These are phyloP conservation scores for Petrophora chlorosata DNA, from an alignment of 2,888 invertebrate species.

Conservation along the genomic window DNA sequence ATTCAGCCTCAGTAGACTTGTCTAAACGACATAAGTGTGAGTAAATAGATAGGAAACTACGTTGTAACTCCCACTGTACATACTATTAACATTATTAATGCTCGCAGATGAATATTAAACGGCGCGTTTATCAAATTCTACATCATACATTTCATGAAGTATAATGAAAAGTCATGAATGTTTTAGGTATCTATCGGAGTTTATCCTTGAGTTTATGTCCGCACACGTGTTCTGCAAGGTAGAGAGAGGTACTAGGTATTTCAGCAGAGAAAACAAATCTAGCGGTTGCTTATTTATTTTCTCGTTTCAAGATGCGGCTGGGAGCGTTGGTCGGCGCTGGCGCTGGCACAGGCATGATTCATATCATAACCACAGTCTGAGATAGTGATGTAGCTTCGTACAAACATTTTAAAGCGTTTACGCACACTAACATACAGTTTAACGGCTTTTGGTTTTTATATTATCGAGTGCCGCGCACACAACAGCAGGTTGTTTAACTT, in stretches of 20 bases:
- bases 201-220: slow-evolving; percentile 24
- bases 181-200: slow-evolving; percentile 28
- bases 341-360: slow-evolving; percentile 56
- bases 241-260: slow-evolving; percentile 33
- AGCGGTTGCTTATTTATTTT: slow-evolving; percentile 51
- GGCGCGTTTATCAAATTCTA: slow-evolving; percentile 9
- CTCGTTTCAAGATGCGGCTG: slow-evolving; percentile 49
- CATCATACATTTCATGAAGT: slow-evolving; percentile 6
- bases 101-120: slow-evolving; percentile 17
- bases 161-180: slow-evolving; percentile 31
- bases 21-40: slow-evolving; percentile 13
- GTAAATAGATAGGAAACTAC: slow-evolving; percentile 13
- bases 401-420: neutral
- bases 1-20: slow-evolving; percentile 13
- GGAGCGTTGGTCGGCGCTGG: slow-evolving; percentile 44
- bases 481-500: too few species aligned
- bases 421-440: neutral
- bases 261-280: slow-evolving; percentile 49
- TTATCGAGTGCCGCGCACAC: too few species aligned
- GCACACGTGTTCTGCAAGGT: slow-evolving; percentile 28
- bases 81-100: slow-evolving; percentile 11
- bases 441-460: neutral
- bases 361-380: slow-evolving; percentile 44
- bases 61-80: slow-evolving; percentile 12
- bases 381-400: slow-evolving; percentile 11